These are phyloP conservation scores for Porites cylindrica DNA, from an alignment of 92 coral and sea anemone genomes.

Conservation along the genomic window DNA sequence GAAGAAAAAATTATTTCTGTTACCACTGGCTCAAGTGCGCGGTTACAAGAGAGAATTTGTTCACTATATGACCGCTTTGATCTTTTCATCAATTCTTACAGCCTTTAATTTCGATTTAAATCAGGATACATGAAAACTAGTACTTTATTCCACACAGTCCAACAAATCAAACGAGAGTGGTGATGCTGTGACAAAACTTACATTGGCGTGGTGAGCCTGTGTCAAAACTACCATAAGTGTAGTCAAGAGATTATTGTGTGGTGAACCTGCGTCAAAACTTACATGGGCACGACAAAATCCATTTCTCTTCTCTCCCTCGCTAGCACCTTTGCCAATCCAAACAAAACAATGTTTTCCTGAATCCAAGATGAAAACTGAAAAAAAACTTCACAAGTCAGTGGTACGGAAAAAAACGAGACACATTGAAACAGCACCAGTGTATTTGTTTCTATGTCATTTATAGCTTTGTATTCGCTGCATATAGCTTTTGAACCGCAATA, in stretches of 20 bases:
- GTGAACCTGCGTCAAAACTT: constrained; percentile 10
- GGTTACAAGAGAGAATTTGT: too few relatives aligned
- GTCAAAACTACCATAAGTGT: too few relatives aligned
- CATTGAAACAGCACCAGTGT: background rate
- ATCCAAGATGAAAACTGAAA: constrained; percentile 83
- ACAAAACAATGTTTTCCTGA: constrained; percentile 90
- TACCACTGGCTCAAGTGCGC: background rate
- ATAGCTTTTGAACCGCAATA: too few relatives aligned
- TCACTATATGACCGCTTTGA: too few relatives aligned
- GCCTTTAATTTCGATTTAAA: too few relatives aligned
- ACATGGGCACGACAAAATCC: constrained; percentile 85
- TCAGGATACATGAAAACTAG: too few relatives aligned
- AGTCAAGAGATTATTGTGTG: too few relatives aligned
- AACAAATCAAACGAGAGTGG: too few relatives aligned
- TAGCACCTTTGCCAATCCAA: constrained; percentile 91
- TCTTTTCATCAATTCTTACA: too few relatives aligned
- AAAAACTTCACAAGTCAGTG: background rate
- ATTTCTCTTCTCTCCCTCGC: constrained; percentile 82
- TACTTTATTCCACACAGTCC: too few relatives aligned
- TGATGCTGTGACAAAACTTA: too few relatives aligned
- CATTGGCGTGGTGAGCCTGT: too few relatives aligned
- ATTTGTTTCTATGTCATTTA: background rate
- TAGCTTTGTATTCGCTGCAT: background rate
- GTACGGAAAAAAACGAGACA: background rate
- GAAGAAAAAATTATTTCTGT: background rate